Evolutionary conservation across 2,113 vertebrate genomes (phyloP), one percentile per base, ranked within the genome.

Genomic region (Semicossyphus pulcher): DNA sequence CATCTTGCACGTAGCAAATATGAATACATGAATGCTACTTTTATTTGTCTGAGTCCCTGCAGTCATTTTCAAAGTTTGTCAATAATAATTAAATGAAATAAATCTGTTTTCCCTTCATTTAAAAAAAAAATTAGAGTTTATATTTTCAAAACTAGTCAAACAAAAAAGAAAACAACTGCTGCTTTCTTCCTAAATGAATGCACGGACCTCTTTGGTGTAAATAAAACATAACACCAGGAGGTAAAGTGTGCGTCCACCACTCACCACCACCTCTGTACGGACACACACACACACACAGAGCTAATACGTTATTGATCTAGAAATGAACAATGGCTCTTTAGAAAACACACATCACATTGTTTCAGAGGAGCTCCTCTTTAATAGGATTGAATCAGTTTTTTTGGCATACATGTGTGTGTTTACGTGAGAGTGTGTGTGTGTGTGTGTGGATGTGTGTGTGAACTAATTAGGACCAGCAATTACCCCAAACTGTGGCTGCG

Each of bases 391-490:
- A 90, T 86, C 80, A 86, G 73, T 73, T 6, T 47, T 53, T 78
- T 72, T 77, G 83, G 80, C 58, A 45, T 72, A 62, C 74, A 60
- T 67, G 18, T 72, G 44, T 42, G 14, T 69, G 23, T 76, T 10
- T 32, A 23, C 58, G 56, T 78, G 36, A 58, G 37, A 58, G 49
- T 53, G 26, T 28, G 34, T 58, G 54, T 65, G 49, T 78, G 18
- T 65, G 51, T 34, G 36, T 59, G 48, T 74, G 42, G 56, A 25
- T 57, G 72, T 78, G 78, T 79, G 72, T 74, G 79, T 85, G 71
- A 82, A 88, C 80, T 92, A 92, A 91, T 92, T 92, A 84, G 63
- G 53, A 76, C 71, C 67, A 78, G 81, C 76, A 81, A 84, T 84
- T 81, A 79, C 71, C 71, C 71, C 78, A 84, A 87, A 84, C 85